Base-by-base conservation (phyloP, 2,888 invertebrate genomes). In the Heliconius ismenius region DNA sequence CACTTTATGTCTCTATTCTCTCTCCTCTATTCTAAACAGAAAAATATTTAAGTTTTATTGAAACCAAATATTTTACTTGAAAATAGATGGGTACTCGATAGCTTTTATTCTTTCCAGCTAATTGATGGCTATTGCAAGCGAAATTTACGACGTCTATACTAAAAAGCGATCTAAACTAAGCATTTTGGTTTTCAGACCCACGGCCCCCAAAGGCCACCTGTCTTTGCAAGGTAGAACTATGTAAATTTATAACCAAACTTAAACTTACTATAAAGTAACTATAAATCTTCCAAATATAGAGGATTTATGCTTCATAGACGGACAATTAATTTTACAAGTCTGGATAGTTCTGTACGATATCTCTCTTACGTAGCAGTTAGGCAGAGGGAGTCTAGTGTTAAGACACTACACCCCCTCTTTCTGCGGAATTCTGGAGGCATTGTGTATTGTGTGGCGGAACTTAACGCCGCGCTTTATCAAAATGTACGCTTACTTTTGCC, bases 111-210 rank as follows among this genome's bases (percentile, higher is more conserved):
- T 79, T 73, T 43, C 32, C 36, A 60, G 63, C 76, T 79, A 79
- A 79, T 79, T 76, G 74, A 79, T 79, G 74, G 72, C 68, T 65
- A 76, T 74, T 67, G 76, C 26, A 67, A 54, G 74, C 26, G 72
- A 79, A 76, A 79, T 76, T 79, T 79, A 79, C 74, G 76, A 68
- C 63, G 70, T 65, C 76, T 62, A 73, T 76, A 75, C 54, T 63
- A 62, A 73, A 74, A 75, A 76, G 74, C 54, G 78, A 79, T 73
- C 73, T 75, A 76, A 79, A 79, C 78, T 76, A 75, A 79, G 78
- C 76, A 76, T 72, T 79, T 64, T 62, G 62, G 76, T 68, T 77
- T 73, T 75, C 72, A 72, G 32, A 67, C 63, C 54, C 26, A 60
- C 68, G 65, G 75, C 75, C 68, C 79, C 68, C 78, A 67, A 79